Conservation (phyloP, 2,888 invertebrate species). For the Silvanus unidentatus region DNA sequence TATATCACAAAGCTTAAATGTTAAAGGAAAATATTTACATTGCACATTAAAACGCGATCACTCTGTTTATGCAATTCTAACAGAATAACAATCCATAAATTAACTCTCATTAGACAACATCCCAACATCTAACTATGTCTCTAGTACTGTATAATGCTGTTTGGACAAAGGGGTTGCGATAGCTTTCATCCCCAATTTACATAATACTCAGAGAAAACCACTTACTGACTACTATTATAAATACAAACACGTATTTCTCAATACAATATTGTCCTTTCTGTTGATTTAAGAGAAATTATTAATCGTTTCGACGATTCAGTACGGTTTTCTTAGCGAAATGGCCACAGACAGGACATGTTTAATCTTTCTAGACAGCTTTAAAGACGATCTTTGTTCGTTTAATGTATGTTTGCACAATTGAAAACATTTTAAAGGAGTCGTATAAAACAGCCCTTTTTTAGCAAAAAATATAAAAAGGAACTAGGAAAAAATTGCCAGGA, state of each 20-base stretch:
- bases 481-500: slow-evolving; percentile 18
- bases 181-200: slow-evolving; percentile 41
- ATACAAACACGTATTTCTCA: slow-evolving; percentile 34
- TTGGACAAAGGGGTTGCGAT: slow-evolving; percentile 42
- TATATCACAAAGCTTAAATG: slow-evolving; percentile 2
- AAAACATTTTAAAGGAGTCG: slow-evolving; percentile 28
- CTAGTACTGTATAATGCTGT: slow-evolving; percentile 39
- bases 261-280: slow-evolving; percentile 27
- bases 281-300: slow-evolving; percentile 27
- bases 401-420: slow-evolving; percentile 30
- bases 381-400: slow-evolving; percentile 29
- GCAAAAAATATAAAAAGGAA: no score
- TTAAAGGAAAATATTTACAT: slow-evolving; percentile 43
- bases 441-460: slow-evolving; percentile 23
- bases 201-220: slow-evolving; percentile 40
- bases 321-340: slow-evolving; percentile 18
- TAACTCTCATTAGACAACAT: slow-evolving; percentile 45
- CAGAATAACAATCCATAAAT: slow-evolving; percentile 47
- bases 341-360: slow-evolving; percentile 18
- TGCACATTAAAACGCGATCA: slow-evolving; percentile 40
- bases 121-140: slow-evolving; percentile 29
- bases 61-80: slow-evolving; percentile 37
- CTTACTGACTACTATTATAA: slow-evolving; percentile 39
- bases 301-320: slow-evolving; percentile 22
- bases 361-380: slow-evolving; percentile 24